Conservation (phyloP, 2,888 invertebrate species). For the Formica aserva region DNA sequence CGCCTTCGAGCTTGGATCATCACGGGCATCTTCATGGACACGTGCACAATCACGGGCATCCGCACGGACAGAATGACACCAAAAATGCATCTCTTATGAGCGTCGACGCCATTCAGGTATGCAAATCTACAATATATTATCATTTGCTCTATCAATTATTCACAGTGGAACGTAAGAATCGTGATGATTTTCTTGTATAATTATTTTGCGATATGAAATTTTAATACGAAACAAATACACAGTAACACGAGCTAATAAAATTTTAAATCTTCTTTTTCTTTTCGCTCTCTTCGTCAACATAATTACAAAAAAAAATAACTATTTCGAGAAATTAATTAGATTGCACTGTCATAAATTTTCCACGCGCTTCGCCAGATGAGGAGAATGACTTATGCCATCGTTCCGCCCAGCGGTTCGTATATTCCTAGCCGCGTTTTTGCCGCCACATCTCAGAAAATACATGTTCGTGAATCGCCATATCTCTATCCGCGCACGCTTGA, state of each 20-base stretch:
- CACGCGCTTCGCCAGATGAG: conserved; percentile 33
- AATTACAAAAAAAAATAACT: background rate
- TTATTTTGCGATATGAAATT: background rate
- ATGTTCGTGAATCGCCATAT: conserved; percentile 51
- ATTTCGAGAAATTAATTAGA: conserved; percentile 39
- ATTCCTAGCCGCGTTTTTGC: conserved; percentile 43
- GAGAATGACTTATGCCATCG: conserved; percentile 54
- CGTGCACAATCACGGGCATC: conserved; percentile 73
- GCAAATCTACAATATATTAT: background rate
- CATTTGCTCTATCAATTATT: background rate
- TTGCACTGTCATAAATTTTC: conserved; percentile 30
- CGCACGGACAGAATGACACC: conserved; percentile 72
- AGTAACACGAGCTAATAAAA: background rate
- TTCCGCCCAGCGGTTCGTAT: conserved; percentile 48
- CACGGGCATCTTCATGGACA: conserved; percentile 73
- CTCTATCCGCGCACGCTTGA: conserved; percentile 56
- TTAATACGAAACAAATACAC: background rate
- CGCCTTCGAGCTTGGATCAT: conserved; percentile 72
- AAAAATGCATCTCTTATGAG: conserved; percentile 79
- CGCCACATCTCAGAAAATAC: conserved; percentile 54
- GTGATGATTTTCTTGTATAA: background rate
- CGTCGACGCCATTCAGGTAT: conserved; percentile 81
- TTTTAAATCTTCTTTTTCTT: background rate
- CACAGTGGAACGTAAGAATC: background rate
- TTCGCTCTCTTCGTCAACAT: background rate